phyloP scores from a whole-genome alignment of 1,140 invertebrate species.

The Drosophila micromelanica region DNA sequence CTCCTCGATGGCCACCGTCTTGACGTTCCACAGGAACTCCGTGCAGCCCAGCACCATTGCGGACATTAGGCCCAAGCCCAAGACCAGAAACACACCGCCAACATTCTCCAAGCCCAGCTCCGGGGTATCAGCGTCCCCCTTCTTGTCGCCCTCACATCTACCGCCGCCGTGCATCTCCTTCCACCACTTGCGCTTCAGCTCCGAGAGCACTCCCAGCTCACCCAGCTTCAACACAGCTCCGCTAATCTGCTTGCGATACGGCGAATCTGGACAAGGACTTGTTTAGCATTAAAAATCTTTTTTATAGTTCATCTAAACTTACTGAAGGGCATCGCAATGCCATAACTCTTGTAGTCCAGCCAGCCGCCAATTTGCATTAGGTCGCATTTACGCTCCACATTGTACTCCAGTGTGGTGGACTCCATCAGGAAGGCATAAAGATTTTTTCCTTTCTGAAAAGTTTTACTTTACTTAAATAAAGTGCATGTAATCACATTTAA shows the following conservation, averaged over 20 bases:
- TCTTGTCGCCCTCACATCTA: constrained; percentile 54
- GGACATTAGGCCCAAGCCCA: constrained; percentile 86
- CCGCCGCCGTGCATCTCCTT: constrained; percentile 86
- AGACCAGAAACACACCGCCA: constrained; percentile 90
- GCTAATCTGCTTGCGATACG: constrained; percentile 89
- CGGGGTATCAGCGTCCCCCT: constrained; percentile 72
- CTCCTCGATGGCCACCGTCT: constrained; percentile 86
- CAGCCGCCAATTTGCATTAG: constrained; percentile 96
- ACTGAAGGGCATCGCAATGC: constrained; percentile 89
- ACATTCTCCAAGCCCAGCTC: constrained; percentile 88
- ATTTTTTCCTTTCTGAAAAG: constrained; percentile 87
- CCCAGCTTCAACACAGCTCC: constrained; percentile 90
- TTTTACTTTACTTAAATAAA: too few relatives aligned
- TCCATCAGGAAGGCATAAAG: constrained; percentile 98
- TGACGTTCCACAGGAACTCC: constrained; percentile 88
- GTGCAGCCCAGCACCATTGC: constrained; percentile 86
- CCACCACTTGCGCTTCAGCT: constrained; percentile 94
- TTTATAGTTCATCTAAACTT: constrained; percentile 17
- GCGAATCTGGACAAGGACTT: constrained; percentile 86
- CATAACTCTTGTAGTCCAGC: constrained; percentile 93
- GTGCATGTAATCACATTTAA: too few relatives aligned
- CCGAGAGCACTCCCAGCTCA: constrained; percentile 89
- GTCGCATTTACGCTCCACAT: constrained; percentile 95
- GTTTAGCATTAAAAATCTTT: background rate
- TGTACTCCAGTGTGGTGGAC: constrained; percentile 95